Percentiles rank a stretch among this genome's conserved stretches.
Evolutionary conservation across 2,113 vertebrate species (phyloP).

Genomic region (Galemys pyrenaicus): DNA sequence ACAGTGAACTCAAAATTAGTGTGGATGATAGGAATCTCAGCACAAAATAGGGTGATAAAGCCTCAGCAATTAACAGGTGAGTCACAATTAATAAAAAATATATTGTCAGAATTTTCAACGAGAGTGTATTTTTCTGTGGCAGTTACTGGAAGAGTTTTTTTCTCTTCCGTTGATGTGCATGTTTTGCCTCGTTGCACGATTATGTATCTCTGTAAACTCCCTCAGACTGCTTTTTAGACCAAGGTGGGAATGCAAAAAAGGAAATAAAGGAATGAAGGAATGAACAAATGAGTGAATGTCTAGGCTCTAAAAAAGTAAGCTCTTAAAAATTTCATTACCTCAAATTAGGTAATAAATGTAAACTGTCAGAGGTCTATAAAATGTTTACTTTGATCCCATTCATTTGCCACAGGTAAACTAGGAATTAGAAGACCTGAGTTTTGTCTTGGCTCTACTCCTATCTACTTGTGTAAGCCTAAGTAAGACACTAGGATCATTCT

Average conservation of each 20-base stretch:
- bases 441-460: background rate
- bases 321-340: constrained; percentile 13
- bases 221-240: constrained; percentile 26
- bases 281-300: background rate
- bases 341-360: constrained; percentile 19
- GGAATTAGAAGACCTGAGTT: background rate
- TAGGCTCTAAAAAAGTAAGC: background rate
- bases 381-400: constrained; percentile 2
- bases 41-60: background rate
- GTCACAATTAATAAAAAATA: background rate
- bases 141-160: background rate
- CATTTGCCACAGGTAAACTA: background rate
- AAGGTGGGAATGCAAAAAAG: background rate
- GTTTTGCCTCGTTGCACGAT: background rate
- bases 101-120: background rate
- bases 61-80: background rate
- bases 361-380: background rate
- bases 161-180: background rate
- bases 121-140: background rate
- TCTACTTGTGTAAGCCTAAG: background rate
- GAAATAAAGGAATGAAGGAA: constrained; percentile 3
- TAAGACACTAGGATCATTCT: background rate
- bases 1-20: background rate
- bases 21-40: background rate
- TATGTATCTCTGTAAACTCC: background rate